phyloP scores from a whole-genome alignment of 2,888 invertebrate species.

The Carpatolechia fugitivella region DNA sequence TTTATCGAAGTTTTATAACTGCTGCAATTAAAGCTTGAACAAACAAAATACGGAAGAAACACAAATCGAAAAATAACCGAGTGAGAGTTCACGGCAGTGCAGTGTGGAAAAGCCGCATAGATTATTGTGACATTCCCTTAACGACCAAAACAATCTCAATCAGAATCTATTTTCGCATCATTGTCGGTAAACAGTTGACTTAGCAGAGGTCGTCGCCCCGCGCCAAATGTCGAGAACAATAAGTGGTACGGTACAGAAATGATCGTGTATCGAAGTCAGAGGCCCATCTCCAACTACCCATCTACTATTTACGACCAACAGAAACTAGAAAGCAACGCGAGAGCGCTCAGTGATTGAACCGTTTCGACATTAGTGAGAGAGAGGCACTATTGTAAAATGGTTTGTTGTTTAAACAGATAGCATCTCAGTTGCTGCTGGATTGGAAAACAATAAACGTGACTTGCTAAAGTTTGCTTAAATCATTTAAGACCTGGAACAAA shows the following conservation, averaged over 20 bases:
- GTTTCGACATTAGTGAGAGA: conserved; percentile 32
- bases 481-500: background rate
- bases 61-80: background rate
- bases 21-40: too few relatives aligned
- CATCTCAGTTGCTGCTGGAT: conserved; percentile 17
- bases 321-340: conserved; percentile 33
- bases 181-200: conserved; percentile 54
- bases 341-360: conserved; percentile 26
- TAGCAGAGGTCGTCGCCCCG: conserved; percentile 60
- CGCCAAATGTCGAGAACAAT: conserved; percentile 71
- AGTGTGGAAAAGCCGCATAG: background rate
- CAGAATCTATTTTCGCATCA: conserved; percentile 43
- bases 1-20: too few relatives aligned
- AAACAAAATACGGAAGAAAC: too few relatives aligned
- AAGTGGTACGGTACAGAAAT: conserved; percentile 53
- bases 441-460: conserved; percentile 36
- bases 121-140: conserved; percentile 21
- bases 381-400: conserved; percentile 25
- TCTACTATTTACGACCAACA: conserved; percentile 36
- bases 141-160: conserved; percentile 28
- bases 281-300: conserved; percentile 39
- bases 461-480: conserved; percentile 26
- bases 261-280: conserved; percentile 40
- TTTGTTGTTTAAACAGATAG: conserved; percentile 26
- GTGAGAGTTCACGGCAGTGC: background rate